Conservation (phyloP, 2,888 invertebrate species). For the Noctua comes region DNA sequence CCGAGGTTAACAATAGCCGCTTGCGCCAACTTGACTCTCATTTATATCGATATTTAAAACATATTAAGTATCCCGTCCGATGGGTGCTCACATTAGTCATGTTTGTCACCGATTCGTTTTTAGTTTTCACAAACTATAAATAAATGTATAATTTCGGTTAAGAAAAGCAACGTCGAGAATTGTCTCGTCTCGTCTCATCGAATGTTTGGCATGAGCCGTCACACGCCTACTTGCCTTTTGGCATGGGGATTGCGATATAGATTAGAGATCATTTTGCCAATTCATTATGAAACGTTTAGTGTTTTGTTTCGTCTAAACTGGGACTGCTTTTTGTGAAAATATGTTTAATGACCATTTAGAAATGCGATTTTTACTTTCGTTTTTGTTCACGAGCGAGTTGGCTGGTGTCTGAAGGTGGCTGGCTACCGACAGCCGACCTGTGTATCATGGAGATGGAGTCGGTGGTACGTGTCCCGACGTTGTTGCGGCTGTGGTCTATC, state of each 20-base stretch:
- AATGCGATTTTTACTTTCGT: conserved; percentile 44
- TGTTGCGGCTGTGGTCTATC: conserved; percentile 42
- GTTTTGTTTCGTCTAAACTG: conserved; percentile 47
- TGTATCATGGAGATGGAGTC: conserved; percentile 15
- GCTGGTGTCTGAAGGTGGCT: conserved; percentile 14
- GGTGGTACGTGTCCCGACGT: conserved; percentile 9
- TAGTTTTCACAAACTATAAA: conserved; percentile 67
- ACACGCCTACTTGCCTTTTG: conserved; percentile 80
- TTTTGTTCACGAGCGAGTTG: conserved; percentile 34
- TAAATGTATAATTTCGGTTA: conserved; percentile 65
- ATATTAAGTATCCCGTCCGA: conserved; percentile 52
- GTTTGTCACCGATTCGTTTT: conserved; percentile 68
- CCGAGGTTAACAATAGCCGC: conserved; percentile 67
- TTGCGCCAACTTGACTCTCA: conserved; percentile 63
- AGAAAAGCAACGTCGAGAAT: conserved; percentile 73
- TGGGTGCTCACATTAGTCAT: conserved; percentile 57
- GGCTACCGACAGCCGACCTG: not conserved
- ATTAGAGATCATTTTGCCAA: conserved; percentile 73
- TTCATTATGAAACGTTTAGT: conserved; percentile 72
- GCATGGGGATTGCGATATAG: conserved; percentile 74
- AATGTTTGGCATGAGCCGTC: conserved; percentile 81
- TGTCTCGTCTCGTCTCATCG: conserved; percentile 75
- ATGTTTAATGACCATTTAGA: conserved; percentile 31
- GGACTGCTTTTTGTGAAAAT: conserved; percentile 45
- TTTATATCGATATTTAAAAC: conserved; percentile 63